Base-by-base conservation (phyloP, 2,888 invertebrate species). In the Noctua pronuba region DNA sequence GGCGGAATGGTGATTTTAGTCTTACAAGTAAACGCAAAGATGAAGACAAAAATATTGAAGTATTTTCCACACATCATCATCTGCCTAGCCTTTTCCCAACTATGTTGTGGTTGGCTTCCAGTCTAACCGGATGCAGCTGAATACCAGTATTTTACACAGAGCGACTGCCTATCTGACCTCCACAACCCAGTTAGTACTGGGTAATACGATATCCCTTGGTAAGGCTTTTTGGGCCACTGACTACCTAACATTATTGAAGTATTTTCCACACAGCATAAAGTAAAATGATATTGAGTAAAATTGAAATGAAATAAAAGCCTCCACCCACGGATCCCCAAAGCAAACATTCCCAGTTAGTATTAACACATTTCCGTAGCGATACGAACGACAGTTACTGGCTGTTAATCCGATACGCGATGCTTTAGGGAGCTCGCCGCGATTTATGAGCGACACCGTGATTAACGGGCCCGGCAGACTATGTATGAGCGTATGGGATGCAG, bases 371-470 rank as follows among this genome's bases (percentile, higher is more conserved):
- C 88, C 79, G 84, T 88, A 80, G 86, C 88, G 91, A 92, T 92
- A 89, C 85, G 65, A 76, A 76, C 71, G 86, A 87, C 88, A 88
- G 84, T 94, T 91, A 92, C 91, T 86, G 91, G 88, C 90, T 93
- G 94, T 93, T 94, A 94, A 94, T 94, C 93, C 91, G 92, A 94
- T 91, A 92, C 91, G 89, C 87, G 88, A 89, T 89, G 91, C 92
- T 91, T 92, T 84, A 91, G 92, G 92, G 91, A 92, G 91, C 92
- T 85, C 79, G 89, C 82, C 80, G 88, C 91, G 92, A 94, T 94
- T 93, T 94, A 94, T 94, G 92, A 90, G 88, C 88, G 87, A 90
- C 87, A 86, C 83, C 73, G 82, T 80, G 94, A 94, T 93, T 91
- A 90, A 94, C 93, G 88, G 82, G 73, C 69, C n/a, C 72, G 65